Conservation (phyloP, 35 echinoderm and acorn worm genomes). For the Diadema setosum region DNA sequence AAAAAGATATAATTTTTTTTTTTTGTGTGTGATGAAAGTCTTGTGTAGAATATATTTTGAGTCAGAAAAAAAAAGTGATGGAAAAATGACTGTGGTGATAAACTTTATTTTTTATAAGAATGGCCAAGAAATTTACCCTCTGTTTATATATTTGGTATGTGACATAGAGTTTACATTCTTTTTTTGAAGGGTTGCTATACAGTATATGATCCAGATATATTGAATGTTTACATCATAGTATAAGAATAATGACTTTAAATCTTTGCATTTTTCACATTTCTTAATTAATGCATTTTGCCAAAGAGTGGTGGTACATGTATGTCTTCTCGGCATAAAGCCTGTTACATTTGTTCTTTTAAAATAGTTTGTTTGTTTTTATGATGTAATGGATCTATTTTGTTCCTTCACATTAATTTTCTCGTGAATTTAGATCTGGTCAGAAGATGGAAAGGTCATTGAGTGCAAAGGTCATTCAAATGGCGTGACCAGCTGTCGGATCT, state of each 20-base stretch:
- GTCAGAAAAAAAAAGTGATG: neutral
- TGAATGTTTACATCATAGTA: neutral
- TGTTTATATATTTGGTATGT: no score
- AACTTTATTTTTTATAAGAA: neutral
- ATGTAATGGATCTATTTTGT: neutral
- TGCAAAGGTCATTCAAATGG: slow-evolving; percentile 41
- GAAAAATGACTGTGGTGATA: neutral
- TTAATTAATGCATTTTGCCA: neutral
- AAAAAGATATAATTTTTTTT: no score
- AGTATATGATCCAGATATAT: neutral
- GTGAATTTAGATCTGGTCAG: neutral
- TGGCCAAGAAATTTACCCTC: neutral
- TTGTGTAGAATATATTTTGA: neutral
- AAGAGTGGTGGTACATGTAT: no score
- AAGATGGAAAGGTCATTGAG: neutral
- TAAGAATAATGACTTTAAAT: neutral
- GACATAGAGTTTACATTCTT: no score
- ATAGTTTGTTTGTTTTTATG: neutral
- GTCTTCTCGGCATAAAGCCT: no score
- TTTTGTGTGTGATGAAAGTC: no score
- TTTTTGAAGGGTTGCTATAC: no score
- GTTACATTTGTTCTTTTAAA: neutral
- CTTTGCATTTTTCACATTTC: neutral
- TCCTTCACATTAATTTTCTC: neutral
- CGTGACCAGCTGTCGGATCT: slow-evolving; percentile 27